These are phyloP conservation scores for Microcaecilia unicolor DNA, from an alignment of 2,797 vertebrate species.

Conservation along the genomic window DNA sequence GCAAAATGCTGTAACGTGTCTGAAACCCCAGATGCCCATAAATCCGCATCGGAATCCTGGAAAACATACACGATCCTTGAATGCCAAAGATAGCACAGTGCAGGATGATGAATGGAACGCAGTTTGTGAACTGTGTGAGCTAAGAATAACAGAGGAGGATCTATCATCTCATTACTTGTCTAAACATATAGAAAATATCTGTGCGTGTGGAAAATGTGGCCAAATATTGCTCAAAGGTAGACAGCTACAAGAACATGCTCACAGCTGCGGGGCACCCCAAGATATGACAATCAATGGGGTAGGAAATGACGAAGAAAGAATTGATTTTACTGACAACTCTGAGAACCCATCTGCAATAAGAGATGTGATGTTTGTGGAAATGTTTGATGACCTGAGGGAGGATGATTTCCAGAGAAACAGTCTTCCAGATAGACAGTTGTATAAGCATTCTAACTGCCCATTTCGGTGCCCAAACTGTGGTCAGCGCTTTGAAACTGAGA, in stretches of 20 bases:
- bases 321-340: slow-evolving; percentile 66
- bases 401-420: slow-evolving; percentile 52
- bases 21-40: slow-evolving; percentile 49
- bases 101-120: slow-evolving; percentile 44
- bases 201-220: slow-evolving; percentile 91
- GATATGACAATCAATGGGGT: slow-evolving; percentile 71
- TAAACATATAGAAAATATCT: slow-evolving; percentile 91
- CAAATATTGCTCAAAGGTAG: slow-evolving; percentile 91
- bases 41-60: slow-evolving; percentile 32
- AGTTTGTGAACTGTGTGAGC: slow-evolving; percentile 85
- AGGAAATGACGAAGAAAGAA: slow-evolving; percentile 68
- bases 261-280: slow-evolving; percentile 85
- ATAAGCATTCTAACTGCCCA: slow-evolving; percentile 64
- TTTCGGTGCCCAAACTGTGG: slow-evolving; percentile 87
- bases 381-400: slow-evolving; percentile 61
- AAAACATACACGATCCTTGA: slow-evolving; percentile 42
- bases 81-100: slow-evolving; percentile 34
- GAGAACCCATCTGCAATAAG: slow-evolving; percentile 61
- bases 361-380: slow-evolving; percentile 67
- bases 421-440: slow-evolving; percentile 57
- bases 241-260: slow-evolving; percentile 89
- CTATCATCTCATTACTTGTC: slow-evolving; percentile 88
- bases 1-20: slow-evolving; percentile 46
- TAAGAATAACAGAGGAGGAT: slow-evolving; percentile 76
- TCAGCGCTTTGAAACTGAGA: slow-evolving; percentile 80